A percentile compares a stretch with the other conserved stretches of the same genome.
These are phyloP conservation scores for Nemotelus nigrinus DNA, from an alignment of 2,888 invertebrate genomes.

Conservation along the genomic window DNA sequence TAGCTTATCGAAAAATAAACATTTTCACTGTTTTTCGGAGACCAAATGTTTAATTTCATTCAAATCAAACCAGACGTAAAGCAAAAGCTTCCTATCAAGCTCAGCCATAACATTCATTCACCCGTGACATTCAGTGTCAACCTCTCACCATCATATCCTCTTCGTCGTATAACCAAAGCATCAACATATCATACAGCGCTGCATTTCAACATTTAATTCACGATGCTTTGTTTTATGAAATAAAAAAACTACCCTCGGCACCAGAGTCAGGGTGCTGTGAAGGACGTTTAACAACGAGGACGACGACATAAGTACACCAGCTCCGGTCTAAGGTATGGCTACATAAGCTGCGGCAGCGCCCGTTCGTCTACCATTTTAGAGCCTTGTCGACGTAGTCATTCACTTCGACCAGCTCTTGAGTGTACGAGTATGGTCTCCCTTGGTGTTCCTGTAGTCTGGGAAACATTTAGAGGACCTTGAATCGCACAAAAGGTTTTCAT, in stretches of 20 bases:
- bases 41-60: too few species aligned
- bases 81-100: too few species aligned
- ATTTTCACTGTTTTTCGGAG: too few species aligned
- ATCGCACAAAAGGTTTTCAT: background rate
- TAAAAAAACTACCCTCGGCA: slow-evolving; percentile 31
- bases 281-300: background rate
- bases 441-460: background rate
- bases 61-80: too few species aligned
- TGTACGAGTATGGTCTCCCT: background rate
- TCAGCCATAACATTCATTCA: too few species aligned
- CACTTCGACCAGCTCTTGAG: slow-evolving; percentile 11
- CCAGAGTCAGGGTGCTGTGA: background rate
- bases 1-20: too few species aligned
- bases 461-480: slow-evolving; percentile 12
- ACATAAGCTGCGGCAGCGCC: background rate
- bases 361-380: slow-evolving; percentile 16
- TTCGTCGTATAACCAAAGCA: too few species aligned
- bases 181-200: too few species aligned
- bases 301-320: too few species aligned
- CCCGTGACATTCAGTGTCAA: too few species aligned
- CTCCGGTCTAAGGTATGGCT: too few species aligned
- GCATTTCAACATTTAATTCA: slow-evolving; percentile 9
- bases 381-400: background rate
- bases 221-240: slow-evolving; percentile 15
- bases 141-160: too few species aligned